Conservation (phyloP, 2,888 invertebrate species). For the Unio pictorum region DNA sequence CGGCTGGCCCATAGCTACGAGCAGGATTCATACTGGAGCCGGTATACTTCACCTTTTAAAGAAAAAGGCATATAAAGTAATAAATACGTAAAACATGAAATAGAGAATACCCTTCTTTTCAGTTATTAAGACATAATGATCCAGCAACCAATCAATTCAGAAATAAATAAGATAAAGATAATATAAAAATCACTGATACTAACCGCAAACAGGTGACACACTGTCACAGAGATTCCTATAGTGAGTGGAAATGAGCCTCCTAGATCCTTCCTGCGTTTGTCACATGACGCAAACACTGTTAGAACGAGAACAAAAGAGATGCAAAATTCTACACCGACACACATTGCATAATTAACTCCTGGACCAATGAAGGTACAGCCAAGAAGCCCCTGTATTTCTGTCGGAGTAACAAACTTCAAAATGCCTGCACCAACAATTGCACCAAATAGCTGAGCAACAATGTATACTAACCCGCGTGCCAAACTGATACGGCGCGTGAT, state of each 20-base stretch:
- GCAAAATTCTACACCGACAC: conserved; percentile 85
- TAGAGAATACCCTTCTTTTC: too few species aligned
- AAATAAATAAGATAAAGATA: too few species aligned
- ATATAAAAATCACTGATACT: conserved; percentile 70
- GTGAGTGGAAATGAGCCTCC: conserved; percentile 84
- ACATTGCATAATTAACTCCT: conserved; percentile 78
- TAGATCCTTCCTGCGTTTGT: conserved; percentile 84
- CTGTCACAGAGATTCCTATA: conserved; percentile 88
- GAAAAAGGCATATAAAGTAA: too few species aligned
- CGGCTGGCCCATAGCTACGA: too few species aligned
- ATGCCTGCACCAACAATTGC: conserved; percentile 94
- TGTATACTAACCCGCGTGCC: conserved; percentile 83
- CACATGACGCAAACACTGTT: conserved; percentile 86
- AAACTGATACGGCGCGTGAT: conserved; percentile 86
- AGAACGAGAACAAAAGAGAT: conserved; percentile 89
- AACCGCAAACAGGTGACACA: conserved; percentile 90
- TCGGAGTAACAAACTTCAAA: conserved; percentile 74
- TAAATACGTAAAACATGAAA: too few species aligned
- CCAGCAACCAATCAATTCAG: too few species aligned
- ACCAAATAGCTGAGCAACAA: conserved; percentile 93
- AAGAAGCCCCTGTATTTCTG: conserved; percentile 83
- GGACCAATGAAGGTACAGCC: conserved; percentile 77
- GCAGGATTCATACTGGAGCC: too few species aligned
- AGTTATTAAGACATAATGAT: too few species aligned
- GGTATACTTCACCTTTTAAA: too few species aligned